These are phyloP conservation scores for Pseudomugil tenellus DNA, from an alignment of 2,797 vertebrate species.

Conservation along the genomic window DNA sequence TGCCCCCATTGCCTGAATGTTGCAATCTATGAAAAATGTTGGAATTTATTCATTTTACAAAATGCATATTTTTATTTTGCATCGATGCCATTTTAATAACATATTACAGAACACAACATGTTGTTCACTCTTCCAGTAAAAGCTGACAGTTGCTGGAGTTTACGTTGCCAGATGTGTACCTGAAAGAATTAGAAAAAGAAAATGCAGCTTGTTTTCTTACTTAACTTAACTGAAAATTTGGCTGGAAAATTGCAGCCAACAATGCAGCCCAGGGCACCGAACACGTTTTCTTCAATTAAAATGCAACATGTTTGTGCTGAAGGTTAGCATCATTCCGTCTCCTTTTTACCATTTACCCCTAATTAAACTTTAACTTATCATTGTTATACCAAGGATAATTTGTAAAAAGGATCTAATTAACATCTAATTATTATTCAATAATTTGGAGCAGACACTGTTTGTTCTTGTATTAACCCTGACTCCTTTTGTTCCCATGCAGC, in stretches of 20 bases:
- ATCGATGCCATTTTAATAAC: constrained; percentile 25
- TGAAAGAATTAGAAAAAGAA: constrained; percentile 40
- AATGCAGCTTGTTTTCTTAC: constrained; percentile 37
- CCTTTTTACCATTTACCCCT: constrained; percentile 69
- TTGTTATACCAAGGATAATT: constrained; percentile 74
- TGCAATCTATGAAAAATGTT: not conserved
- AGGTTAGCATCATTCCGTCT: constrained; percentile 63
- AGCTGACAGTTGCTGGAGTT: not conserved
- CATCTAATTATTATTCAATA: constrained; percentile 76
- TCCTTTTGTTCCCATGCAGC: constrained; percentile 68
- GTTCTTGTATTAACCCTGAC: constrained; percentile 66
- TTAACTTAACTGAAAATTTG: constrained; percentile 59
- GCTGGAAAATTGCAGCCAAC: constrained; percentile 47
- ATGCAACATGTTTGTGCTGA: constrained; percentile 64
- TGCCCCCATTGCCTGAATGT: not conserved
- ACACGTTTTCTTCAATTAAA: constrained; percentile 49
- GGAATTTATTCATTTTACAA: constrained; percentile 39
- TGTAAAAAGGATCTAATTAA: constrained; percentile 78
- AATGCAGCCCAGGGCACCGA: constrained; percentile 49
- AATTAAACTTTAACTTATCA: constrained; percentile 80
- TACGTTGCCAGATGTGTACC: constrained; percentile 20
- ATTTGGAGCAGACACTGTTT: constrained; percentile 74
- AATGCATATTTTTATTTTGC: constrained; percentile 46
- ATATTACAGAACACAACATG: not conserved
- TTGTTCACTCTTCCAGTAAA: not conserved